Base-by-base conservation (phyloP, 2,113 vertebrate genomes). In the Gobiocypris rarus region DNA sequence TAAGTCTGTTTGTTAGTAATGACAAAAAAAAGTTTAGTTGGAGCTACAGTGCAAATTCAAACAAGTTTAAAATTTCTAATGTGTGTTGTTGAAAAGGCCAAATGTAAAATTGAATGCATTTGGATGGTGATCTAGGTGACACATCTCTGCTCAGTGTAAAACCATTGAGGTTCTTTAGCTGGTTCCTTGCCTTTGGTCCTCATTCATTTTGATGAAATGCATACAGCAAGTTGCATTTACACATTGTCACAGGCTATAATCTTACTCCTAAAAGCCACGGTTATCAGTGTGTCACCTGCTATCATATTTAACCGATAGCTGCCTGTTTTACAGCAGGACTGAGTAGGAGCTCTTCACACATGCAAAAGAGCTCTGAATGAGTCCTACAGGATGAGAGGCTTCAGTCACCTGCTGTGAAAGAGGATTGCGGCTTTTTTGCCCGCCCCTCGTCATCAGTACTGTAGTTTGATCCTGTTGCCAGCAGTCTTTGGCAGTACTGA, bases 401-500 rank as follows among this genome's bases (percentile, higher is more conserved):
- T 76, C 48, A 19, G 26, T 76, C 52, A 56, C 74, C 50, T 76
- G 50, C 74, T 76, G 28, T 34, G 52, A 76, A 56, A 14, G 74
- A 48, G 77, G 80, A 9, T 34, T 58, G 22, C 38, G 48, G 22
- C 8, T 22, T 48, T 90, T 45, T 87, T 52, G 1, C 14, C 19
- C 1, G 8, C 24, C 24, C 3, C 45, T 50, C 15, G 14, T 75
- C 71, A 75, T 52, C 45, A 75, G 14, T 45, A 77, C 79, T 69
- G 8, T 5, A 69, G 65, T 41, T 69, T 69, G 59, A 78, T 86
- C 50, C 28, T 15, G 11, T 69, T 17, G 26, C 85, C 74, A 69
- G 28, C 31, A 15, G 28, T 71, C 74, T 75, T 81, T 88, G 81
- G 38, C 41, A 26, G 84, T 75, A 58, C 83, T 63, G 41, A 69